phyloP scores from a whole-genome alignment of 1,140 invertebrate species.

The Leptonema lineaticorne region DNA sequence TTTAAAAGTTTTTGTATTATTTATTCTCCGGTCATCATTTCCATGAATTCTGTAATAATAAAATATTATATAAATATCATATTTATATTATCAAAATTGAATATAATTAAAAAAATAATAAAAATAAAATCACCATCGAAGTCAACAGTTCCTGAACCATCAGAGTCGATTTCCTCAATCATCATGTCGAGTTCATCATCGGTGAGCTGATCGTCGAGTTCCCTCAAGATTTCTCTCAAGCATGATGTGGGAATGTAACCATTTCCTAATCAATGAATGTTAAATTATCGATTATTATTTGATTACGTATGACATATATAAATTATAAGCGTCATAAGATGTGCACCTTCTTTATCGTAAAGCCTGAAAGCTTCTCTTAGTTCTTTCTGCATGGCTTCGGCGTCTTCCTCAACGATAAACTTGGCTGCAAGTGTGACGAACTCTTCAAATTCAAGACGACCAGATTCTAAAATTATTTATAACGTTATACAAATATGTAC shows the following conservation, averaged over 20 bases:
- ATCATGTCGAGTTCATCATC: conserved; percentile 91
- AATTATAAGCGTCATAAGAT: conserved; percentile 69
- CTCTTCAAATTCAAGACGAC: conserved; percentile 91
- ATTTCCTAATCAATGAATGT: conserved; percentile 65
- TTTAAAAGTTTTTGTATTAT: conserved; percentile 29
- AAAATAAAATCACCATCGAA: conserved; percentile 59
- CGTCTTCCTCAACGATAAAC: conserved; percentile 94
- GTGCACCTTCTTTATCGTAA: conserved; percentile 79
- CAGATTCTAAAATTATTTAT: conserved; percentile 86
- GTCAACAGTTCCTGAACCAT: conserved; percentile 76
- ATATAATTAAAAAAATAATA: background rate
- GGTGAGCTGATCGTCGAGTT: conserved; percentile 90
- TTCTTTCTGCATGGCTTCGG: conserved; percentile 90
- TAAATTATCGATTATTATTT: background rate
- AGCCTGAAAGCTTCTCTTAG: conserved; percentile 89
- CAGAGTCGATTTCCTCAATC: conserved; percentile 95
- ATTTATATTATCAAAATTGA: background rate
- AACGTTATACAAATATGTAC: too few relatives aligned
- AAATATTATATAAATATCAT: conserved; percentile 22
- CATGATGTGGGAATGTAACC: conserved; percentile 94
- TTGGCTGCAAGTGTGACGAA: conserved; percentile 91
- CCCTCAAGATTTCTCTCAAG: conserved; percentile 86
- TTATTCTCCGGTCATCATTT: conserved; percentile 95
- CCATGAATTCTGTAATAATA: conserved; percentile 86
- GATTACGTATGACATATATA: conserved; percentile 56